These are phyloP conservation scores for Cossypha dichroa DNA, from an alignment of 2,797 vertebrate genomes.

Conservation along the genomic window DNA sequence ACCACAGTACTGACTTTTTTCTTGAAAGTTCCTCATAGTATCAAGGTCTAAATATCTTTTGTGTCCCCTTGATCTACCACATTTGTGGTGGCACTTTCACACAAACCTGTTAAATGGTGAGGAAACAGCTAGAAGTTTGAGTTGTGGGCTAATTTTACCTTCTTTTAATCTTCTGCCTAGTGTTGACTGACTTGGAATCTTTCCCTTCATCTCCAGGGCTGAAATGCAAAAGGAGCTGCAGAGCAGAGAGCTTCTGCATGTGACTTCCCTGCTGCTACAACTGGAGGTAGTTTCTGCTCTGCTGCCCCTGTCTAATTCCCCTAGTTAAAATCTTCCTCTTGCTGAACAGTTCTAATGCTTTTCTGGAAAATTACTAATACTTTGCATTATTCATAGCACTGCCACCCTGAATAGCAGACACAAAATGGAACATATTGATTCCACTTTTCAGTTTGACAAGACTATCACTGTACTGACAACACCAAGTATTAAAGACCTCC, in stretches of 20 bases:
- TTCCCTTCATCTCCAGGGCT: background rate
- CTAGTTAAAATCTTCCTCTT: background rate
- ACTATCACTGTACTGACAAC: background rate
- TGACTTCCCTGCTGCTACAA: background rate
- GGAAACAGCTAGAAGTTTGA: background rate
- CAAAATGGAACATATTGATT: background rate
- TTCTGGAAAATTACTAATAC: background rate
- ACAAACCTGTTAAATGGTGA: background rate
- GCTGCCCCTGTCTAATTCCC: background rate
- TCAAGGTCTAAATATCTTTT: background rate
- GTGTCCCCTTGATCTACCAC: background rate
- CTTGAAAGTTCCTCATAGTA: background rate
- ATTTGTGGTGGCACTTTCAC: background rate
- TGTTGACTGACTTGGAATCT: background rate
- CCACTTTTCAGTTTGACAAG: background rate
- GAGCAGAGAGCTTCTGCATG: background rate
- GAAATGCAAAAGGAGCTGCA: background rate
- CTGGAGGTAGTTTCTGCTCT: background rate
- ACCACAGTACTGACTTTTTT: background rate
- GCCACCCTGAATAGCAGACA: background rate
- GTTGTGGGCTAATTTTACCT: background rate
- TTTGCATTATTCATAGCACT: background rate
- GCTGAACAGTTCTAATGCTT: background rate
- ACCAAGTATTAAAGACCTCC: background rate
- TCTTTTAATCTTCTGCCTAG: background rate